Evolutionary conservation across 2,797 vertebrate species (phyloP), one percentile per base, ranked within the genome.

Genomic region (Bothrops alternatus): DNA sequence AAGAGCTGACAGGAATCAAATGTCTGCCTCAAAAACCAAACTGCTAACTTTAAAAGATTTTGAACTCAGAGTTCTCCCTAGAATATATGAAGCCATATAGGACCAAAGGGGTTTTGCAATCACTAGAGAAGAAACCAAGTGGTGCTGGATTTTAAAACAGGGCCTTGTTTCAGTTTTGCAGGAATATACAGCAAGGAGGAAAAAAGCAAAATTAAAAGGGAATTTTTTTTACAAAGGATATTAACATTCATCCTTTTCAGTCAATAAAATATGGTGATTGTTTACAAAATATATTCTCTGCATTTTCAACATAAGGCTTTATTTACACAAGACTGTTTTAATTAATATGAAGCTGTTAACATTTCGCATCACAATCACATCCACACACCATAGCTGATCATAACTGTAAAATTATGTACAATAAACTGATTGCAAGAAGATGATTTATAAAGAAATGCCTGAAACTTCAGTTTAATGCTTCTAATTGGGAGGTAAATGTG

Each of bases 1-100:
- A 91, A 92, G 82, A 94, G 55, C 0, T 73, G 90, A 94, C 94
- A 91, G 95, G 95, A 96, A 92, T 96, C 96, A 97, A 95, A 95
- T 96, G 95, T 93, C 90, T 93, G 89, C 69, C 88, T 85, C 91
- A 93, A 92, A 57, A 93, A 92, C 90, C 95, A 95, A 91, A 87
- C 93, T 93, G 93, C 32, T 28, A 50, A 86, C 94, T 95, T 96
- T 93, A 94, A 90, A 65, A 94, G 93, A 94, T 94, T 89, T 7
- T 82, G 73, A 82, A 23, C 20, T 47, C 73, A 73, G 69, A 37
- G 16, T 37, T 20, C 18, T 37, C 18, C 18, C 37, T 82, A 25
- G 7, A 47, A 8, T 82, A 82, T 82, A 60, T 47, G 63, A 42
- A 42, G 20, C 20, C 73, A 82, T 82, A 82, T 47, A 88, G 18